Evolutionary conservation across 2,888 invertebrate genomes (phyloP), one percentile per base, ranked within the genome.

Genomic region (Andrena minutula): DNA sequence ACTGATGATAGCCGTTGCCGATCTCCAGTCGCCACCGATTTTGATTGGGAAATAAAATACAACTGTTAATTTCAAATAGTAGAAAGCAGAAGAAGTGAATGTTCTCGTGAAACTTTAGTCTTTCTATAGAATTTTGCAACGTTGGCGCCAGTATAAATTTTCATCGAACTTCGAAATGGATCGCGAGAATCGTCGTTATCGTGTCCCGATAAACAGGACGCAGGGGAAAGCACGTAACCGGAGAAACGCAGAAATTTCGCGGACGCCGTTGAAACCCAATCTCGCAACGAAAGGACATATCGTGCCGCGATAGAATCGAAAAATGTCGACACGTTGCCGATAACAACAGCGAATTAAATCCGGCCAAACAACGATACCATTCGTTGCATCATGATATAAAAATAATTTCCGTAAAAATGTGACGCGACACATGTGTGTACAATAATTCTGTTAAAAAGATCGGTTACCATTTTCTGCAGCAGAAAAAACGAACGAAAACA

Each of bases 1-100:
- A 83, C 53, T 63, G 56, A 73, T 20, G 23, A 47, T 8, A 30
- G 23, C 5, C 75, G 58, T 81, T 65, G 73, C 66, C 77, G 83
- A 61, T 20, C 69, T 78, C 66, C 23, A 41, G 58, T 70, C 76
- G 76, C 47, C 64, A 53, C 41, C 68, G 30, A 63, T 41, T 41
- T 41, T 4, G 41, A 41, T 4, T 41, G 4, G 4, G 41, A 41
- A 41, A 41, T 41, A 41, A 16, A 41, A 16, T 41, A 16, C 41
- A 16, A 16, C 4, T 41, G 16, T 12, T 41, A 16, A 41, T 12
- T 12, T 41, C 12, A 41, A 41, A 41, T 16, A 16, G 41, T 16
- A 16, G 41, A 16, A 41, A 16, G 41, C 41, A 16, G 41, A 41
- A 41, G 0, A 16, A 41, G 20, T 20, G 51, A 51, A 51, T 6